Conservation (phyloP, 2,888 invertebrate genomes). For the Teinopalpus imperialis region DNA sequence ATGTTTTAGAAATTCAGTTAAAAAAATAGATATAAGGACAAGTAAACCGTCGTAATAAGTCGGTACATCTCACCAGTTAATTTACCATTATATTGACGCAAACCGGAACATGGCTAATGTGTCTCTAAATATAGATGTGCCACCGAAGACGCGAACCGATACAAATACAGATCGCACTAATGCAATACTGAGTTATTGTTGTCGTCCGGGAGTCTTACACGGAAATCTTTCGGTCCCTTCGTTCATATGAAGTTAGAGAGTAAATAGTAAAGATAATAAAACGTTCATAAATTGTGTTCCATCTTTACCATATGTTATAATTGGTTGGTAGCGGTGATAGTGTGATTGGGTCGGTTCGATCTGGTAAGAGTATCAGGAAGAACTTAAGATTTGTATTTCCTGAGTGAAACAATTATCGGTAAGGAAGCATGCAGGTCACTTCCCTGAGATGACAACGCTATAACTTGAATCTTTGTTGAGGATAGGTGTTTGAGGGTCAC, state of each 20-base stretch:
- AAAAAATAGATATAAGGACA: constrained; percentile 7
- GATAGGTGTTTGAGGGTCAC: no score
- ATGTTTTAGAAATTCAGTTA: no score
- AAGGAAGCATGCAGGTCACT: no score
- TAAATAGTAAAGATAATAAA: constrained; percentile 1
- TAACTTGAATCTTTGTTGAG: no score
- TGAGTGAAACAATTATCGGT: no score
- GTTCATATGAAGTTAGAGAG: neutral
- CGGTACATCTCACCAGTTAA: constrained; percentile 16
- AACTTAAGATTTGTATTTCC: no score
- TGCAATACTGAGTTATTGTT: constrained; percentile 16
- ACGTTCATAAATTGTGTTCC: neutral
- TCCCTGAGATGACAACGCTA: no score
- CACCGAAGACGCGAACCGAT: constrained; percentile 35
- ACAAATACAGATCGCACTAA: constrained; percentile 25
- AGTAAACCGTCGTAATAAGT: constrained; percentile 14
- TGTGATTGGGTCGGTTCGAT: no score
- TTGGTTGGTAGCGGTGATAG: no score
- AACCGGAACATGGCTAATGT: constrained; percentile 41
- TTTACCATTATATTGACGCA: constrained; percentile 29
- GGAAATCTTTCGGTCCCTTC: neutral
- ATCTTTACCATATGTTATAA: no score
- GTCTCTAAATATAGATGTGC: constrained; percentile 37
- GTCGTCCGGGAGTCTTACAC: neutral
- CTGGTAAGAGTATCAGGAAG: no score